phyloP scores from a whole-genome alignment of 2,113 vertebrate species.

The Tachysurus fulvidraco region DNA sequence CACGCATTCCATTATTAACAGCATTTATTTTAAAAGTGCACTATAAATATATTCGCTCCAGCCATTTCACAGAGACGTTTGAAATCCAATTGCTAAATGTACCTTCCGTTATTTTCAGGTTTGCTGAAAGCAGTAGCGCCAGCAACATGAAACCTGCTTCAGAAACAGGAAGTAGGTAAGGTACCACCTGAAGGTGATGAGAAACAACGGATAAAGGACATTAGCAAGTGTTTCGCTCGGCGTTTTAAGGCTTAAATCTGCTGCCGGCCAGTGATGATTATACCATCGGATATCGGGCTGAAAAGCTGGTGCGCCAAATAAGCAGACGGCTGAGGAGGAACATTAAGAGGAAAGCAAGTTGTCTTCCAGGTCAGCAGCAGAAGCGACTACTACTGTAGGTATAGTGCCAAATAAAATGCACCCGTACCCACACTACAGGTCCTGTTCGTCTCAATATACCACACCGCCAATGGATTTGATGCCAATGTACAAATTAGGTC shows the following conservation, averaged over 20 bases:
- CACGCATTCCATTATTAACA: neutral
- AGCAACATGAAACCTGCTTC: neutral
- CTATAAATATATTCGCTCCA: constrained; percentile 14
- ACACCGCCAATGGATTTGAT: neutral
- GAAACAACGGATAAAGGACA: neutral
- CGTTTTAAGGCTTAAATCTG: neutral
- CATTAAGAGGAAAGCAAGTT: neutral
- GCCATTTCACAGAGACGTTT: neutral
- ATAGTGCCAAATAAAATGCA: neutral
- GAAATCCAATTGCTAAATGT: constrained; percentile 12
- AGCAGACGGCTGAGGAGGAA: constrained; percentile 4
- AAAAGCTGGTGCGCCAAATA: neutral
- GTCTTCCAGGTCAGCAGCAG: neutral
- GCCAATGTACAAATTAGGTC: constrained; percentile 4
- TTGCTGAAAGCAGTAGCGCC: constrained; percentile 15
- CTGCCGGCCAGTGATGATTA: neutral
- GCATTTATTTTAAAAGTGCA: neutral
- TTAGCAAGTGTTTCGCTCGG: neutral
- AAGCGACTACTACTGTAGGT: neutral
- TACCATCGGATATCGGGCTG: neutral
- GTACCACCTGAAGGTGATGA: neutral
- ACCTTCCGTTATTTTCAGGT: neutral
- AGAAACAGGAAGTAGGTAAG: neutral
- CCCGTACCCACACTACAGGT: neutral
- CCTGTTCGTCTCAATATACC: neutral